Base-by-base conservation (phyloP, 2,797 vertebrate genomes). In the Gymnocypris eckloni region DNA sequence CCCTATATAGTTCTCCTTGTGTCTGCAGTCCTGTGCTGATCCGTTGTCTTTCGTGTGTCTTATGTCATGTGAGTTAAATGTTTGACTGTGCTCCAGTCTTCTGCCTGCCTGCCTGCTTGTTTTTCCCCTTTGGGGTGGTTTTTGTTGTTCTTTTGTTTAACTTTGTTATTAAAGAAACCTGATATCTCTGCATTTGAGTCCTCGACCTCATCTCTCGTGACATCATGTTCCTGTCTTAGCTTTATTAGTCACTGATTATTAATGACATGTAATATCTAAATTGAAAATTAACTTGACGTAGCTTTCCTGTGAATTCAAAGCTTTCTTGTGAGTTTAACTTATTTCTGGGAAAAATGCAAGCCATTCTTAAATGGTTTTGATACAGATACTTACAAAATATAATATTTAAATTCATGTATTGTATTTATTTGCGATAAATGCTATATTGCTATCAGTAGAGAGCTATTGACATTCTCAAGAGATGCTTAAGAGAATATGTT, bases 261-360 rank as follows among this genome's bases (percentile, higher is more conserved):
- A 48, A 25, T 83, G 41, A 75, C 16, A 52, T 72, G 81, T n/a
- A 15, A 61, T 22, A 48, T 50, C 25, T 73, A 50, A 48, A 64
- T 64, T n/a, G 64, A 48, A 50, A 25, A 59, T 59, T 45, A 15
- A 50, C 15, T 50, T 50, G 9, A 59, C 59, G 5, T 61, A 25
- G 11, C 15, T 82, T 54, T 54, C 80, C 18, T 71, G 2, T 13
- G 25, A 37, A 69, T 52, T 37, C 28, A 25, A 56, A 56, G 20
- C 56, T 56, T 22, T 9, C 54, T 22, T 56, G 20, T 67, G 8
- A 18, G n/a, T 79, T 78, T 50, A 50, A 59, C 50, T 72, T 15
- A 37, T 75, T 56, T 64, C 25, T 48, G 18, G 22, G 1, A 20
- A 20, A 43, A 56, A 1, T 2, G 6, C 28, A 37, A n/a, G 39